Base-by-base conservation (phyloP, 2,797 vertebrate genomes). In the Fratercula arctica region DNA sequence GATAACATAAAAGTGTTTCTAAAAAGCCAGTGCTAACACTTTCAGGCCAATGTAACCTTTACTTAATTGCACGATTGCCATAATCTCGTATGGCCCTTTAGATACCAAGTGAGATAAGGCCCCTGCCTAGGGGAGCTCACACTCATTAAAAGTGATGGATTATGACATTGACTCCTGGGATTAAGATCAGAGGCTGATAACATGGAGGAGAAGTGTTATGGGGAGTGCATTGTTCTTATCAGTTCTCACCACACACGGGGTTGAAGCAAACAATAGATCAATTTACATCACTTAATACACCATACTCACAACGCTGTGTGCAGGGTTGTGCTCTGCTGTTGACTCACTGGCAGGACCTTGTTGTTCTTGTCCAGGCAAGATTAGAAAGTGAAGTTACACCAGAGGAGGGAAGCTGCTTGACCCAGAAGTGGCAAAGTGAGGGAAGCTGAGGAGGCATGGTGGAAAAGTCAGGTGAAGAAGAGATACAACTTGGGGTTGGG, bases 121-220 rank as follows among this genome's bases (percentile, higher is more conserved):
- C 37, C 35, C 87, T 93, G 53, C 89, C 86, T 70, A 51, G 92
- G 95, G 75, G 96, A 96, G 51, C 89, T 96, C 8, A 5, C 25
- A 7, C 56, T 93, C 89, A 80, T 93, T 90, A 93, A 48, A 11
- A 18, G 16, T 90, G 95, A 93, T 53, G 76, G 75, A 92, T 96
- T 88, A 25, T 53, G 68, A 85, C 87, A 87, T 77, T 80, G 67
- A 87, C 89, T 94, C 84, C 68, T 35, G 89, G 85, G 92, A 95
- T 93, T 89, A 91, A 93, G 78, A 92, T 95, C 43, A 16, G 84
- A 41, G 43, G 64, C 60, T 68, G 93, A 96, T 95, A 92, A 79
- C 0, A 2, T 11, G 28, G 18, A 83, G 35, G 84, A 90, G 86
- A 96, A 89, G 84, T 64, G 89, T 87, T 93, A 16, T 1, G 60